Conservation (phyloP, 2,888 invertebrate genomes). For the Ophion obscuratus region DNA sequence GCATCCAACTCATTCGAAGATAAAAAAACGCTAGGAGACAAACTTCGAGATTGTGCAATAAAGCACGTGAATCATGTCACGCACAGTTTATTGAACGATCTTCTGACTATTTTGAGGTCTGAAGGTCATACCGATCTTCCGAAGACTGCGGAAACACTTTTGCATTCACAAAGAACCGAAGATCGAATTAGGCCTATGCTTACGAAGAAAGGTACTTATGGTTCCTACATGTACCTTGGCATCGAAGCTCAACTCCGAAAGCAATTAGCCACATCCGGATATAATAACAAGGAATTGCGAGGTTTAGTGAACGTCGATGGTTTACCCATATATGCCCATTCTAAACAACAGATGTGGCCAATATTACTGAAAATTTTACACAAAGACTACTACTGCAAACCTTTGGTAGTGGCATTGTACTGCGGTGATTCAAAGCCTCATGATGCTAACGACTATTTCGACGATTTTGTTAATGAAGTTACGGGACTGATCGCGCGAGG, state of each 20-base stretch:
- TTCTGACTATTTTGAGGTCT: slow-evolving; percentile 36
- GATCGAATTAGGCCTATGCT: slow-evolving; percentile 37
- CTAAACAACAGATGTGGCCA: slow-evolving; percentile 53
- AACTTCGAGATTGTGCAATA: slow-evolving; percentile 54
- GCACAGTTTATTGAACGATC: slow-evolving; percentile 41
- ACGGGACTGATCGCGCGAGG: slow-evolving; percentile 46
- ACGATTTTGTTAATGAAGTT: slow-evolving; percentile 61
- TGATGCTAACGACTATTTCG: slow-evolving; percentile 43
- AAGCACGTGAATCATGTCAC: slow-evolving; percentile 42
- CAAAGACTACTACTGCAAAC: slow-evolving; percentile 50
- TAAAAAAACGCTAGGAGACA: slow-evolving; percentile 31
- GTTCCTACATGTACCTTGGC: slow-evolving; percentile 46
- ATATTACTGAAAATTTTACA: slow-evolving; percentile 45
- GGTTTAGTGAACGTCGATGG: slow-evolving; percentile 52
- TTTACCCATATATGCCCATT: slow-evolving; percentile 40
- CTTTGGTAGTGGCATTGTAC: slow-evolving; percentile 57
- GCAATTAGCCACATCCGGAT: slow-evolving; percentile 33
- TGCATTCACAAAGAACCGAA: slow-evolving; percentile 31
- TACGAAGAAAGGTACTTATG: slow-evolving; percentile 38
- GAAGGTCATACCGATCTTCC: slow-evolving; percentile 59
- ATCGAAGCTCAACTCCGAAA: slow-evolving; percentile 35
- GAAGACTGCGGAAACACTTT: slow-evolving; percentile 48
- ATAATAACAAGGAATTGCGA: slow-evolving; percentile 29
- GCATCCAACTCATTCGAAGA: slow-evolving; percentile 4
- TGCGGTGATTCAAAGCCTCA: slow-evolving; percentile 64